Base-by-base conservation (phyloP, 2,888 invertebrate genomes). In the Drosophila percnosoma region DNA sequence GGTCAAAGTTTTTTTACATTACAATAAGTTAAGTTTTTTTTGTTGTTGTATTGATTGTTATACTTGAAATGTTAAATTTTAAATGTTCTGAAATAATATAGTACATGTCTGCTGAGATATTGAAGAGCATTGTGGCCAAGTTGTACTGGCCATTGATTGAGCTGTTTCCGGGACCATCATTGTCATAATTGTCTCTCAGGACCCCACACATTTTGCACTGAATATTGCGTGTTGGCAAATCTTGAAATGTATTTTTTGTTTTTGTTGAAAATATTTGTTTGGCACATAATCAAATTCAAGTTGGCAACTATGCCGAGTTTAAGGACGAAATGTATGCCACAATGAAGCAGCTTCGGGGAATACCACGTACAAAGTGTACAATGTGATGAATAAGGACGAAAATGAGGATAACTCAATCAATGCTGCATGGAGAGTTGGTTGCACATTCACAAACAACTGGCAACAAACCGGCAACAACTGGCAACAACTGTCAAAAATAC, bases 391-490 rank as follows among this genome's bases (percentile, higher is more conserved):
- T 63, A 63, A 52, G 58, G 68, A 60, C 29, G 13, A 57, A 15
- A 62, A 15, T 33, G 34, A 52, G 53, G 42, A 83, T 72, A 73
- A 67, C 87, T 89, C 84, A 87, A 87, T 84, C 89, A 84, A 88
- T 88, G 89, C 79, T 80, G 68, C 86, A 83, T 66, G 88, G 58
- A 64, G 89, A 67, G 82, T 52, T 55, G 34, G 21, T 15, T 59
- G 51, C 59, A 40, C 59, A 68, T 57, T 21, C 38, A 69, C 33
- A 52, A 73, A 70, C 45, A 53, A 73, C 38, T 40, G 36, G 34
- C 63, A 78, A 5, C 15, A 24, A 45, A 6, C 36, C 13, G 36
- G 36, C 36, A 36, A 36, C 36, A 36, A 36, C 27, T 27, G 45
- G 45, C 24, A 45, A 24, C 45, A 27, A 72, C 71, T 88, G 84